A percentile compares a stretch with the other conserved stretches of the same genome.
Conservation (phyloP, 2,797 vertebrate species). For the Anniella stebbinsi region DNA sequence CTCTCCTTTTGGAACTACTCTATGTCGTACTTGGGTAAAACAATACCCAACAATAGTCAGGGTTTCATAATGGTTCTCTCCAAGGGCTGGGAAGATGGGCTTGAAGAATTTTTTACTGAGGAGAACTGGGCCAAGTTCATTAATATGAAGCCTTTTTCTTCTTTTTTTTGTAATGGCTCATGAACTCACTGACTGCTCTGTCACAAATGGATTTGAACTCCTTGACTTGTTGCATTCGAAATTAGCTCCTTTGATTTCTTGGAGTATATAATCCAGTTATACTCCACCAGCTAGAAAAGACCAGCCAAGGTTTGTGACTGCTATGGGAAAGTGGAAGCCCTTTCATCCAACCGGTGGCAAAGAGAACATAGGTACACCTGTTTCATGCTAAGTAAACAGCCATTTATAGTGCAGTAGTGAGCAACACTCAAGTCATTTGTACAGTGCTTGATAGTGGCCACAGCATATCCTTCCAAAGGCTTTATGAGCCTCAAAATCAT, state of each 20-base stretch:
- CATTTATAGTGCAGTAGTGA: background rate
- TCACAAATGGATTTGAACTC: background rate
- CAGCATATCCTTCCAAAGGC: background rate
- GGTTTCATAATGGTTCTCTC: conserved; percentile 7
- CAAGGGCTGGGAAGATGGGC: conserved; percentile 45
- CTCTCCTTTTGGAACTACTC: no score
- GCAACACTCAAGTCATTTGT: background rate
- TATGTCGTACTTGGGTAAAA: background rate
- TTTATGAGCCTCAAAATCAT: background rate
- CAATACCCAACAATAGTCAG: background rate
- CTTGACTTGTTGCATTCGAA: conserved; percentile 3
- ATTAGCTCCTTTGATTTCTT: background rate
- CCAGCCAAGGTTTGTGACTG: background rate
- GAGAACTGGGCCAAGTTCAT: background rate
- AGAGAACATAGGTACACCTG: background rate
- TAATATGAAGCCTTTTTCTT: accelerated
- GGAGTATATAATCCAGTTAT: background rate
- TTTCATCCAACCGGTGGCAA: background rate
- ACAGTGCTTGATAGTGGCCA: background rate
- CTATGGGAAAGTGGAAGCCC: background rate
- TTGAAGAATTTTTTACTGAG: conserved; percentile 46
- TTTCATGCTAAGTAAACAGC: background rate
- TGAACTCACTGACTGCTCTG: background rate
- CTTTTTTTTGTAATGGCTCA: background rate
- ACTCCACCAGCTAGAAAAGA: background rate